Evolutionary conservation across 2,797 vertebrate genomes (phyloP).

Genomic region (Malacoctenus gilli): DNA sequence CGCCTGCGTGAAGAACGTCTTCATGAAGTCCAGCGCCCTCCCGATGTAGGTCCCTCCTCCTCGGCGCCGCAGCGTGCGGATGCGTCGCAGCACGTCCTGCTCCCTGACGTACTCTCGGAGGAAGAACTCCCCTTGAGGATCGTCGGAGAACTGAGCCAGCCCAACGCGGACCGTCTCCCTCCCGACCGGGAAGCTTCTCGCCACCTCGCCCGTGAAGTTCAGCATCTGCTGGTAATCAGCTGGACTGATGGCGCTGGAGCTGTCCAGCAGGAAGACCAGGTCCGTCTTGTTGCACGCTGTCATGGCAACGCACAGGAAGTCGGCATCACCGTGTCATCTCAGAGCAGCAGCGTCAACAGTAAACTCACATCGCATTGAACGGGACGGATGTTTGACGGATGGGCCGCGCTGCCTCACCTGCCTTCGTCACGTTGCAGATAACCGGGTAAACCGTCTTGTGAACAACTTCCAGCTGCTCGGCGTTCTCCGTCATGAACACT

Average conservation of each 20-base stretch:
- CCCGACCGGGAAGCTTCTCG: slow-evolving; percentile 74
- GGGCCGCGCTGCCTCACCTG: slow-evolving; percentile 79
- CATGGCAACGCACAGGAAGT: neutral
- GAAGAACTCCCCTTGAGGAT: slow-evolving; percentile 76
- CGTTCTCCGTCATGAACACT: slow-evolving; percentile 78
- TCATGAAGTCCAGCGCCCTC: slow-evolving; percentile 69
- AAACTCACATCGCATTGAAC: too few relatives aligned
- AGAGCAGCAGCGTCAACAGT: too few relatives aligned
- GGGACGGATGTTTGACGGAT: too few relatives aligned
- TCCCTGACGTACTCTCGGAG: slow-evolving; percentile 67
- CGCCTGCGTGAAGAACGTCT: slow-evolving; percentile 73
- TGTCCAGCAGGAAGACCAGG: slow-evolving; percentile 85
- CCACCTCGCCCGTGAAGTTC: slow-evolving; percentile 74
- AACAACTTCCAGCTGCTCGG: slow-evolving; percentile 69
- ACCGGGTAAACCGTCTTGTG: slow-evolving; percentile 71
- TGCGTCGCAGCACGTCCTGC: slow-evolving; percentile 57
- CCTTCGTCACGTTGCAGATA: slow-evolving; percentile 78
- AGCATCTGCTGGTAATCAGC: slow-evolving; percentile 78
- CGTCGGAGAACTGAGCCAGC: slow-evolving; percentile 83
- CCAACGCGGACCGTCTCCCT: slow-evolving; percentile 74
- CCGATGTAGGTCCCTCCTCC: slow-evolving; percentile 71
- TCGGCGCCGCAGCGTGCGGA: slow-evolving; percentile 65
- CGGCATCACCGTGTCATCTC: too few relatives aligned
- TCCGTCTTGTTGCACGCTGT: slow-evolving; percentile 83
- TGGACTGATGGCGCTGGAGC: slow-evolving; percentile 76